A percentile compares a stretch with the other conserved stretches of the same genome.
Conservation (phyloP, 2,888 invertebrate genomes). For the Gymnoscelis rufifasciata region DNA sequence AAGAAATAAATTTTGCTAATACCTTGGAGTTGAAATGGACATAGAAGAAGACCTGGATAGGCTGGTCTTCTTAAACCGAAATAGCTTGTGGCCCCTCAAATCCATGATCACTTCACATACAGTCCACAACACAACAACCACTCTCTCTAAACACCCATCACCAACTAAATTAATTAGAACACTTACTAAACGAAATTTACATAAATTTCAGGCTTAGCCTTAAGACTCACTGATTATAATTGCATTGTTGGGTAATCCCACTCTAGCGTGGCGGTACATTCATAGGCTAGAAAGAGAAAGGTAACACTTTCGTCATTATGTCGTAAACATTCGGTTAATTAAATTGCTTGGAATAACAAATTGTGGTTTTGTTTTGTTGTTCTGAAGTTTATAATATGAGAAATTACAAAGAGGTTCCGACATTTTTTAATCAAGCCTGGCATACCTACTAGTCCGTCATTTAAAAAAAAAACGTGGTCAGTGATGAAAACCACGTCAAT, state of each 20-base stretch:
- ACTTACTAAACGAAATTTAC: conserved; percentile 64
- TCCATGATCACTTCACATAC: conserved; percentile 55
- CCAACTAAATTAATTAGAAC: conserved; percentile 68
- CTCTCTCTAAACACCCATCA: conserved; percentile 54
- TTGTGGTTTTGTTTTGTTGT: conserved; percentile 20
- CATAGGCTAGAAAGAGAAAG: conserved; percentile 46
- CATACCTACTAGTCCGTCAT: too few relatives aligned
- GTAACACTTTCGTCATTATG: conserved; percentile 53
- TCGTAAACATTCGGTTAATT: conserved; percentile 54
- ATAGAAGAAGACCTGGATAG: conserved; percentile 59
- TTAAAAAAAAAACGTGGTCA: too few relatives aligned
- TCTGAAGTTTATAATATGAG: background rate
- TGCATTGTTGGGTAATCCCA: conserved; percentile 58
- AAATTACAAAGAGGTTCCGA: background rate
- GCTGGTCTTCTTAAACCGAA: conserved; percentile 53
- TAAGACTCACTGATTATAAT: conserved; percentile 61
- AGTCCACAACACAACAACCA: conserved; percentile 51
- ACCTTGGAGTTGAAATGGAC: conserved; percentile 69
- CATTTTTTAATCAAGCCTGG: too few relatives aligned
- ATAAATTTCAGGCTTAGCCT: conserved; percentile 76
- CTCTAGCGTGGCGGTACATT: conserved; percentile 42
- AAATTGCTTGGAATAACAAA: conserved; percentile 26
- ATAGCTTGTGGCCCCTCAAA: conserved; percentile 58
- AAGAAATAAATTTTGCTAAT: background rate
- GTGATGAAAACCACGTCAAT: too few relatives aligned